A percentile compares a stretch with the other conserved stretches of the same genome.
Conservation (phyloP, 2,888 invertebrate genomes). For the Hermaeophaga mercurialis region DNA sequence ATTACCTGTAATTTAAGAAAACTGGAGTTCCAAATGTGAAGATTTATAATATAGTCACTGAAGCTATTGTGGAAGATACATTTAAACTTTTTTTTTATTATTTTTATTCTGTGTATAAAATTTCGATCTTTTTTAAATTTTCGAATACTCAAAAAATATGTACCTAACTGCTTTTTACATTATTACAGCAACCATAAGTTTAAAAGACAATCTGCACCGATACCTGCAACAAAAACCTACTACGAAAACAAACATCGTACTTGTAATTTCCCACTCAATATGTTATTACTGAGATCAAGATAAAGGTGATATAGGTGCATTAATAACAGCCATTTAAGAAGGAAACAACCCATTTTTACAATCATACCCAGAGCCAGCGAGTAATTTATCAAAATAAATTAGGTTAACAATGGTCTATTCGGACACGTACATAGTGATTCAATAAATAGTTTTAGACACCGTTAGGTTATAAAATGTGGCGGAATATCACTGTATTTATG, state of each 20-base stretch:
- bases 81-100: too few relatives aligned
- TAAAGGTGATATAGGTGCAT: neutral
- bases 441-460: too few relatives aligned
- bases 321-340: neutral
- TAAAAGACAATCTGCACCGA: too few relatives aligned
- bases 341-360: neutral
- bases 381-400: neutral
- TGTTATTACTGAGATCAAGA: neutral
- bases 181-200: too few relatives aligned
- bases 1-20: neutral
- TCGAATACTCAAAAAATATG: too few relatives aligned
- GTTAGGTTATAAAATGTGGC: too few relatives aligned
- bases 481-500: too few relatives aligned
- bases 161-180: too few relatives aligned
- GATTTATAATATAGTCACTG: neutral
- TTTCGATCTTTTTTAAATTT: too few relatives aligned
- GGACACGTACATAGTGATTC: neutral
- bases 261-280: neutral
- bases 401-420: neutral
- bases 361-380: neutral
- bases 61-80: neutral
- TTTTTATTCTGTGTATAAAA: too few relatives aligned
- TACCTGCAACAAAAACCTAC: too few relatives aligned
- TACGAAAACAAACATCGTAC: conserved; percentile 25
- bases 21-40: neutral